Base-by-base conservation (phyloP, 2,888 invertebrate genomes). In the Callinectes sapidus region DNA sequence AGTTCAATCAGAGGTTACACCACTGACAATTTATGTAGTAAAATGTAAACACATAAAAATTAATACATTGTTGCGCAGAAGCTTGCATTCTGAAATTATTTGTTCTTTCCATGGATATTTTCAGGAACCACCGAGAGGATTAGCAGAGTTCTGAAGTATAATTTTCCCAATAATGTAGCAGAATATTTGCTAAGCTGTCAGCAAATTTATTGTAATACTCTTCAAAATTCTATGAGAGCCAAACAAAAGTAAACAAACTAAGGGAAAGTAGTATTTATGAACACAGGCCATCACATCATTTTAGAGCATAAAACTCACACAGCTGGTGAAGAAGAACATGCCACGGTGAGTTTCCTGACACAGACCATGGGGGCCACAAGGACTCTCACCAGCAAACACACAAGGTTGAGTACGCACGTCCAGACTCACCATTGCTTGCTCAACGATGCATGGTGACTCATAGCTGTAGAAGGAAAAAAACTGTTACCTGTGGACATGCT, bases 321-420 rank as follows among this genome's bases (percentile, higher is more conserved):
- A 96, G 55, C 96, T 95, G 87, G 96, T 96, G 93, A 96, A 96
- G 95, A 95, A 96, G 92, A 96, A 95, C 93, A 96, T 95, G 87
- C 96, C 96, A 94, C 96, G 96, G 93, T 96, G 96, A 95, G 96
- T 95, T 95, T 96, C 96, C 95, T 96, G 96, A 94, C 96, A 96
- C 93, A 95, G 93, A n/a, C 96, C 96, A 94, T 96, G 95, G 48
- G 95, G 92, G 13, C 96, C 96, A 95, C 96, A 96, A 2, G 96
- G 95, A 91, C 95, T 95, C 88, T 95, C 96, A 14, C 92, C 94
- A 77, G 96, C 95, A 94, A 95, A 96, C 66, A 96, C 95, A 95
- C 96, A 96, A 10, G 96, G 96, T 90, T 96, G 95, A 32, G 96
- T 96, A 92, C 95, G 95, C 54, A 96, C 95, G 93, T 96, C 96